A percentile compares a stretch with the other conserved stretches of the same genome.
These are phyloP conservation scores for Genyomyrus donnyi DNA, from an alignment of 2,113 vertebrate species.

Conservation along the genomic window DNA sequence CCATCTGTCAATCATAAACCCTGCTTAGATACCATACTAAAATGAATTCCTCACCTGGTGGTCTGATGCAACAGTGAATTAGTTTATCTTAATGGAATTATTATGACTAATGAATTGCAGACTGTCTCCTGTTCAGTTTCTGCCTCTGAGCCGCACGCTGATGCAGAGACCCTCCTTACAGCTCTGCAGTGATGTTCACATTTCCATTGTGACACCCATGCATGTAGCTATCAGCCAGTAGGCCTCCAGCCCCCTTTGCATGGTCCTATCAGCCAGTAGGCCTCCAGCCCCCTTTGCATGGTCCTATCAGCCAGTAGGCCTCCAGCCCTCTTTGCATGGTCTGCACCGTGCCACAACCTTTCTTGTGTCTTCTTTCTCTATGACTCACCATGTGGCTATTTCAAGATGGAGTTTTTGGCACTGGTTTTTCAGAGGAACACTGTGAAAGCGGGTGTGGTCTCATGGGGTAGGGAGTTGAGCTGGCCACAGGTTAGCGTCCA, in stretches of 20 bases:
- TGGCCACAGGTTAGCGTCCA: not conserved
- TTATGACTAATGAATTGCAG: not conserved
- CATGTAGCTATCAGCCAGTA: not conserved
- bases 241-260: not conserved
- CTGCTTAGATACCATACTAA: not conserved
- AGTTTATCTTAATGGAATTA: not conserved
- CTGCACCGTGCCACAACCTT: slow-evolving; percentile 13
- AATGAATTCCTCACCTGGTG: not conserved
- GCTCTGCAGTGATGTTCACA: not conserved
- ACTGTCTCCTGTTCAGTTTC: not conserved
- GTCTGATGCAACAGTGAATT: not conserved
- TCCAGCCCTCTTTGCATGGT: not conserved
- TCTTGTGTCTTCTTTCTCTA: not conserved
- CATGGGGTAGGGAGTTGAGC: not conserved
- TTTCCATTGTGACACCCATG: not conserved
- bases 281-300: not conserved
- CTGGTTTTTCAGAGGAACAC: not conserved
- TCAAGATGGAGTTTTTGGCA: not conserved
- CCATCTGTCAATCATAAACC: not conserved
- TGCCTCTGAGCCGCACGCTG: not conserved
- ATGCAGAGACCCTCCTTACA: not conserved
- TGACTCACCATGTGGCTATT: not conserved
- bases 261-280: not conserved
- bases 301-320: not conserved
- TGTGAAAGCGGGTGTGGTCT: not conserved